Percentiles rank a stretch among this genome's conserved stretches.
Evolutionary conservation across 2,888 invertebrate species (phyloP).

Genomic region (Hedya salicella): DNA sequence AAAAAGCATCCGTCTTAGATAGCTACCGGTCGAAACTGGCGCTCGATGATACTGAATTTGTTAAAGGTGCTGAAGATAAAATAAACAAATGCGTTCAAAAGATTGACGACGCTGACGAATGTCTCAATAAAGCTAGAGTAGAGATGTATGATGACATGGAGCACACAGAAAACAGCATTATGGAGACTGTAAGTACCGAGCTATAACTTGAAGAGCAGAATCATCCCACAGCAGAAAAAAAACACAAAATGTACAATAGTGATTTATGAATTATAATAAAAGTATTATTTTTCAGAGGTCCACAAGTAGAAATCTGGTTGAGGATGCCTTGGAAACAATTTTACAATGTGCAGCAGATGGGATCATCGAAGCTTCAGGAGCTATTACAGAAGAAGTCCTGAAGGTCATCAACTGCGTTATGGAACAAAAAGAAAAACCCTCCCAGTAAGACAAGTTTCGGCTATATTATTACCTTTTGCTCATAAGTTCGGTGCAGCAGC

Average conservation of each 20-base stretch:
- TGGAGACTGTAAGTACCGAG: constrained; percentile 55
- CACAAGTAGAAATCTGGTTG: constrained; percentile 52
- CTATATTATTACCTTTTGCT: no score
- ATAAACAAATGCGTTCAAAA: constrained; percentile 52
- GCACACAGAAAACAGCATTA: constrained; percentile 50
- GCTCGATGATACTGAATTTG: constrained; percentile 53
- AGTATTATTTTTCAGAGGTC: constrained; percentile 58
- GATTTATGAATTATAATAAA: no score
- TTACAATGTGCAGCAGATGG: constrained; percentile 57
- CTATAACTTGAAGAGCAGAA: background rate
- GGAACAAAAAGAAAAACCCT: constrained; percentile 45
- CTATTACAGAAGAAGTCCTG: constrained; percentile 53
- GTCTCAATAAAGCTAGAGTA: constrained; percentile 52
- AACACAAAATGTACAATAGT: no score
- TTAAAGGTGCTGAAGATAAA: constrained; percentile 53
- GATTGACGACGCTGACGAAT: constrained; percentile 52
- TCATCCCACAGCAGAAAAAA: no score
- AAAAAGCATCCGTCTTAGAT: constrained; percentile 47
- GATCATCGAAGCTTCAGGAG: constrained; percentile 54
- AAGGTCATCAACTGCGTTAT: constrained; percentile 55
- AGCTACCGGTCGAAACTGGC: constrained; percentile 38
- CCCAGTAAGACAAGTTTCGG: no score
- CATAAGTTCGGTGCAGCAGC: no score
- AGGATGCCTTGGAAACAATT: constrained; percentile 55
- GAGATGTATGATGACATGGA: constrained; percentile 54